Evolutionary conservation across 1,140 invertebrate species (phyloP).

Genomic region (Portunus trituberculatus): DNA sequence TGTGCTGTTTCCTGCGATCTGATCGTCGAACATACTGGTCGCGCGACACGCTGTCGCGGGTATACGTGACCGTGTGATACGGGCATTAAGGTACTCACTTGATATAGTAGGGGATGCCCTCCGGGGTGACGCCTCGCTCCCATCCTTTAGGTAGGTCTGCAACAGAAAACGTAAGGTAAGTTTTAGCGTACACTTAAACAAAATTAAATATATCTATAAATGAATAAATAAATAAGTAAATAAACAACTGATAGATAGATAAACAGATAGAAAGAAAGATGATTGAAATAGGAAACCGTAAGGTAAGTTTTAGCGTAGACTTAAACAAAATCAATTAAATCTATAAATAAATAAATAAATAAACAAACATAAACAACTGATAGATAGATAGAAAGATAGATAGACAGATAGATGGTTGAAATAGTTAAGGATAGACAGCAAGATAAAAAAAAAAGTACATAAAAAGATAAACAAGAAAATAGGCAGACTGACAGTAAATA

Average conservation of each 20-base stretch:
- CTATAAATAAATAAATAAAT: background rate
- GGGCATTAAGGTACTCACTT: constrained; percentile 66
- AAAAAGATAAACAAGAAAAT: background rate
- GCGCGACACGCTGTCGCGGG: too few species aligned
- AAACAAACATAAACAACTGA: background rate
- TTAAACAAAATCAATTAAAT: background rate
- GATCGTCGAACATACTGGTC: too few species aligned
- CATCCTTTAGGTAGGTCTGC: constrained; percentile 63
- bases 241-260: too few species aligned
- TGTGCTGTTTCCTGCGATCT: too few species aligned
- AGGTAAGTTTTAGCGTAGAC: background rate
- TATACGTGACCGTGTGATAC: too few species aligned
- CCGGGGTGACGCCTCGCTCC: constrained; percentile 59
- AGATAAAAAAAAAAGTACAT: background rate
- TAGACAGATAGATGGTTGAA: too few species aligned
- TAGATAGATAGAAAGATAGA: background rate
- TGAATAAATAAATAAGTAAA: background rate
- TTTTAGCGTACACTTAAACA: background rate
- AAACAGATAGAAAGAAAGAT: background rate
- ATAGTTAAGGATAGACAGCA: background rate
- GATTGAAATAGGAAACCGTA: background rate
- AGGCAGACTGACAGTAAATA: background rate
- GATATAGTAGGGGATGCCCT: constrained; percentile 70
- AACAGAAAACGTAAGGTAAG: constrained; percentile 45
- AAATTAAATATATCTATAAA: background rate